Evolutionary conservation across 2,113 vertebrate species (phyloP).

Genomic region (Nycticryphes semicollaris): DNA sequence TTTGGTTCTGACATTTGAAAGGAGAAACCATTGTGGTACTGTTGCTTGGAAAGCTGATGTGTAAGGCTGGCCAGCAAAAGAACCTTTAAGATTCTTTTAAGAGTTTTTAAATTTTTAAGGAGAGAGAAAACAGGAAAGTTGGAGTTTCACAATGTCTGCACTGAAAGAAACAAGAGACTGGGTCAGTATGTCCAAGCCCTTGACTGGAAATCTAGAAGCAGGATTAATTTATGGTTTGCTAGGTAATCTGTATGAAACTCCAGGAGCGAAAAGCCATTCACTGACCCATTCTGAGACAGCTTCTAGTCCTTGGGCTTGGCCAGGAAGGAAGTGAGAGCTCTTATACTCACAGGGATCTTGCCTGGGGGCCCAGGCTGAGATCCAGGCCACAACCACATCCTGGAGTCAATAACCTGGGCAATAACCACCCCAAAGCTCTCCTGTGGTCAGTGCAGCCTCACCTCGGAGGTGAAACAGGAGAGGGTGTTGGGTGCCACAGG

Average conservation of each 20-base stretch:
- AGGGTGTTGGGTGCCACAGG: background rate
- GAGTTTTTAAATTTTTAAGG: background rate
- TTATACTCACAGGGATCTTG: background rate
- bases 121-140: background rate
- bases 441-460: background rate
- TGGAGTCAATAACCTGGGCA: background rate
- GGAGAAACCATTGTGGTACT: background rate
- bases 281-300: background rate
- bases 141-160: background rate
- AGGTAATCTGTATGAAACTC: background rate
- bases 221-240: background rate
- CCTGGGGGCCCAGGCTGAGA: background rate
- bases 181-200: background rate
- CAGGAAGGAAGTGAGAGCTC: background rate
- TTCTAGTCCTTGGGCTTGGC: background rate
- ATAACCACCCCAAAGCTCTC: background rate
- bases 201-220: slow-evolving; percentile 32
- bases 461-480: background rate
- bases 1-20: background rate
- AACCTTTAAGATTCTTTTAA: background rate
- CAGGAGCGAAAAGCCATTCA: background rate
- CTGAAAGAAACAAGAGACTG: background rate
- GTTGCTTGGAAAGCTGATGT: background rate
- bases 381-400: background rate
- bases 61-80: background rate